Conservation (phyloP, 2,888 invertebrate genomes). For the Pheosia gnoma region DNA sequence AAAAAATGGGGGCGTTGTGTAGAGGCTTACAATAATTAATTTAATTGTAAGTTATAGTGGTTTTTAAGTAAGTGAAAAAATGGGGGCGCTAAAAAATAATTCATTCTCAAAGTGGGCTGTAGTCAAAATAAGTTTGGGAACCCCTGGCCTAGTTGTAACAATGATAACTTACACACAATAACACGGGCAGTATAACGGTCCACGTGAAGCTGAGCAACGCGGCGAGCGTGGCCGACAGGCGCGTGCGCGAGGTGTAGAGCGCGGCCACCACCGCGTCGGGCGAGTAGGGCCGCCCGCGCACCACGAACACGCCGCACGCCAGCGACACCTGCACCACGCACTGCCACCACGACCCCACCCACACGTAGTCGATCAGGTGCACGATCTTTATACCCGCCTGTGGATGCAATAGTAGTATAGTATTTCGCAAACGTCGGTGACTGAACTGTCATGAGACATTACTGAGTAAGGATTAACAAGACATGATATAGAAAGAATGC, state of each 20-base stretch:
- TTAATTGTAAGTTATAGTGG: too few species aligned
- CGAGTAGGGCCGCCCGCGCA: slow-evolving; percentile 93
- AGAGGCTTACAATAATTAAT: too few species aligned
- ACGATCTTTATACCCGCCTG: slow-evolving; percentile 91
- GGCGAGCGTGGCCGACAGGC: slow-evolving; percentile 78
- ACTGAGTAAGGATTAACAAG: too few species aligned
- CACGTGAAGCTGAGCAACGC: slow-evolving; percentile 92
- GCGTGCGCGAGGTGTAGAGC: slow-evolving; percentile 65
- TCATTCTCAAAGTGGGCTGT: too few species aligned
- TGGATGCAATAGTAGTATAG: background rate
- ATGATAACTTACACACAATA: slow-evolving; percentile 86
- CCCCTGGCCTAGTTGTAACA: too few species aligned
- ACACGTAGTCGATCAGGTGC: slow-evolving; percentile 92
- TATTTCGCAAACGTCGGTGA: too few species aligned
- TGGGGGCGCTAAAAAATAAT: too few species aligned
- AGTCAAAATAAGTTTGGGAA: too few species aligned
- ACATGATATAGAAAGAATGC: too few species aligned
- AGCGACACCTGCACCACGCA: slow-evolving; percentile 90
- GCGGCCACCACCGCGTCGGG: slow-evolving; percentile 87
- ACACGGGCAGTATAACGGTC: slow-evolving; percentile 94
- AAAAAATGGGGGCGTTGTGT: too few species aligned
- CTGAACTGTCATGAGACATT: too few species aligned
- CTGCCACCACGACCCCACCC: slow-evolving; percentile 95
- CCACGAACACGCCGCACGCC: slow-evolving; percentile 92
- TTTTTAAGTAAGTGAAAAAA: too few species aligned